Evolutionary conservation across 2,888 invertebrate genomes (phyloP), one percentile per base, ranked within the genome.

Genomic region (Bimastos eiseni): DNA sequence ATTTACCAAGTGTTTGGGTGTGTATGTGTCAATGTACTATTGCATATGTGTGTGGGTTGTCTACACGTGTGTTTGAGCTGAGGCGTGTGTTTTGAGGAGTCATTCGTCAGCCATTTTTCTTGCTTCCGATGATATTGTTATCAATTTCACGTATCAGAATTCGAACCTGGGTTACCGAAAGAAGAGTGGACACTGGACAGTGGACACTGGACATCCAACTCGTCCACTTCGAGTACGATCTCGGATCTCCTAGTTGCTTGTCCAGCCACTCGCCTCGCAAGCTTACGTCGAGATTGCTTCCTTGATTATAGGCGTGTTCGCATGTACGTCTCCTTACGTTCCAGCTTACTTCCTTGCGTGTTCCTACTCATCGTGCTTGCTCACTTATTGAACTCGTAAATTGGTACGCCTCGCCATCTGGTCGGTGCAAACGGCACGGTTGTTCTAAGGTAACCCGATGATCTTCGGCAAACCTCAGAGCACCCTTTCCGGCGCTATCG

Each of bases 401-500:
- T n/a, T 70, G 70, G 70, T 70, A 70, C 30, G 70, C 70, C 70
- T 30, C n/a, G 70, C 70, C 70, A 70, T 70, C 70, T 70, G 70
- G 30, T 70, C 17, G 70, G 70, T 70, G 70, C 70, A 70, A 70
- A 70, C n/a, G 70, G 70, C 30, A 70, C 70, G 70, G 70, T 70
- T 70, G 70, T 70, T 70, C n/a, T 70, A 70, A 70, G 70, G 70
- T 70, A 70, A 70, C 70, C 70, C 70, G 70, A 70, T 70, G 70
- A 70, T 70, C 70, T n/a, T 70, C 70, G 30, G 70, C 70, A 70
- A 70, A 70, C 70, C 13, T 30, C 6, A 70, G 70, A 2, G 70
- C 70, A 5, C 70, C 70, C 70, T 70, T 8, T 70, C 70, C 41
- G 70, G n/a, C 1, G 49, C 4, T 70, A 70, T 70, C 70, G 70